Evolutionary conservation across 2,888 invertebrate genomes (phyloP).

Genomic region (Sussaba pulchella): DNA sequence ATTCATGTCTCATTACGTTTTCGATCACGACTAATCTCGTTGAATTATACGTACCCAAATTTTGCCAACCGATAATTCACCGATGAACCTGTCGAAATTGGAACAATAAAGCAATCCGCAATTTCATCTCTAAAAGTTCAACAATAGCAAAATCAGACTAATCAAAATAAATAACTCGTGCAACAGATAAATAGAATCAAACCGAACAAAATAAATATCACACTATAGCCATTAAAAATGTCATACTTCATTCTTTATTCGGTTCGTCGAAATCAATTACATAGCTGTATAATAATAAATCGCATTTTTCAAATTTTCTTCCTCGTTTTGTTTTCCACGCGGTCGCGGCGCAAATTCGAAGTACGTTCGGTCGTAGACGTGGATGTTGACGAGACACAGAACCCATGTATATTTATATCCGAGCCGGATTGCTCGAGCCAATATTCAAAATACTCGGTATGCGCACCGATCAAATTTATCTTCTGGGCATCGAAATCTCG

Average conservation of each 20-base stretch:
- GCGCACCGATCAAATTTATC: slow-evolving; percentile 31
- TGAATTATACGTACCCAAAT: slow-evolving; percentile 44
- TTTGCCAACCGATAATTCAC: slow-evolving; percentile 38
- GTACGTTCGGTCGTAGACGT: slow-evolving; percentile 12
- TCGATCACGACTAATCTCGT: not conserved
- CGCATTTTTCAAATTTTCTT: slow-evolving; percentile 16
- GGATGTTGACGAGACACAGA: not conserved
- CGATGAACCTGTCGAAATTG: slow-evolving; percentile 36
- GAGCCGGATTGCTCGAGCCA: slow-evolving; percentile 14
- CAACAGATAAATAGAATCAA: not conserved
- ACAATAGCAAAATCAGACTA: too few species aligned
- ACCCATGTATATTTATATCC: slow-evolving; percentile 5
- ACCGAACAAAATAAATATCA: slow-evolving; percentile 8
- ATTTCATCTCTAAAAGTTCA: not conserved
- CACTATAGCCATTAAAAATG: slow-evolving; percentile 38
- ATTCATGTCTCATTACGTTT: too few species aligned
- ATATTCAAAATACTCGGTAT: slow-evolving; percentile 21
- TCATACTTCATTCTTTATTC: slow-evolving; percentile 42
- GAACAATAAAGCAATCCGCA: slow-evolving; percentile 49
- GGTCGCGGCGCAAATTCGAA: slow-evolving; percentile 14
- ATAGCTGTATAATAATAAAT: slow-evolving; percentile 41
- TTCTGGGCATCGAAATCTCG: slow-evolving; percentile 42
- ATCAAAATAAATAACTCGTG: too few species aligned
- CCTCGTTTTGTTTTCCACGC: not conserved
- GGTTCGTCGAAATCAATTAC: slow-evolving; percentile 36